phyloP scores from a whole-genome alignment of 2,888 invertebrate species.

The Leptothorax acervorum region DNA sequence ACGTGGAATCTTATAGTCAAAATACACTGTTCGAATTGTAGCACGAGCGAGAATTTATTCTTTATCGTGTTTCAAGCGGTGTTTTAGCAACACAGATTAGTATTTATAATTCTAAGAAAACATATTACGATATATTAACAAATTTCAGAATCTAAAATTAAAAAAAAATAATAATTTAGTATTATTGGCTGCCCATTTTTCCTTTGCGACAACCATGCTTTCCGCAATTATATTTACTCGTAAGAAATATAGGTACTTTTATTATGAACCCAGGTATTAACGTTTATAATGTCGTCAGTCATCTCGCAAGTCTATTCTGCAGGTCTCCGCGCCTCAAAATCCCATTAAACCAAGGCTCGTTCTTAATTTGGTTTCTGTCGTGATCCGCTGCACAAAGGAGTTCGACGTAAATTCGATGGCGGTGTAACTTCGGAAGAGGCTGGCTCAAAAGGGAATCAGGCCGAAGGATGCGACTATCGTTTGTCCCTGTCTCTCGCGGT shows the following conservation, averaged over 20 bases:
- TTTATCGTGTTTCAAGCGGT: not conserved
- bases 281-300: constrained; percentile 28
- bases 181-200: not conserved
- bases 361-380: constrained; percentile 67
- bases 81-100: not conserved
- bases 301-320: constrained; percentile 12
- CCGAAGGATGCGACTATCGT: constrained; percentile 30
- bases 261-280: constrained; percentile 3
- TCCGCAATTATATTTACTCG: not conserved
- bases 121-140: not conserved
- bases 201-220: not conserved
- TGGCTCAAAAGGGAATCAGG: constrained; percentile 32
- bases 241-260: not conserved
- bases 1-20: not conserved
- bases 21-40: not conserved
- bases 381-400: constrained; percentile 62
- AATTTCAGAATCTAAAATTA: not conserved
- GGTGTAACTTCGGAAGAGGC: constrained; percentile 62
- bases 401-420: constrained; percentile 62
- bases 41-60: not conserved
- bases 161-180: not conserved
- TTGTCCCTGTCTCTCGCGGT: constrained; percentile 26
- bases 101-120: not conserved
- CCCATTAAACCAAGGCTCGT: constrained; percentile 59
- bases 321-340: constrained; percentile 29